These are phyloP conservation scores for Centruroides vittatus DNA, from an alignment of 1,140 invertebrate species.

Conservation along the genomic window DNA sequence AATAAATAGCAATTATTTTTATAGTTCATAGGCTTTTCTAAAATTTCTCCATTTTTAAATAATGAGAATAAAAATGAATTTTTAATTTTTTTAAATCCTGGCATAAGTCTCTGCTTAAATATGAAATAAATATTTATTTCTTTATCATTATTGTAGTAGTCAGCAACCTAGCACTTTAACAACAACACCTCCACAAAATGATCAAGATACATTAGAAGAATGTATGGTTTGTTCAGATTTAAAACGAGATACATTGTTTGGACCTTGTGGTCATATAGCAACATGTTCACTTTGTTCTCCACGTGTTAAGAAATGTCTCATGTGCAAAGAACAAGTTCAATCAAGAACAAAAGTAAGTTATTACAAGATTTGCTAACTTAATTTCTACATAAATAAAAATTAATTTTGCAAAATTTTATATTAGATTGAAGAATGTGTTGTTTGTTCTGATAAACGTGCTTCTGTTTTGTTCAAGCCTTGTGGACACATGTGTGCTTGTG, in stretches of 20 bases:
- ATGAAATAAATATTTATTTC: no score
- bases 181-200: slow-evolving; percentile 14
- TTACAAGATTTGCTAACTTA: background rate
- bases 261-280: slow-evolving; percentile 51
- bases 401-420: slow-evolving; percentile 17
- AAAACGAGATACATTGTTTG: slow-evolving; percentile 58
- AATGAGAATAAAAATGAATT: no score
- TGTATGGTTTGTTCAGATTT: slow-evolving; percentile 91
- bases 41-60: no score
- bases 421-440: slow-evolving; percentile 88
- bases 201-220: slow-evolving; percentile 54
- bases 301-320: slow-evolving; percentile 86
- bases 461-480: slow-evolving; percentile 84
- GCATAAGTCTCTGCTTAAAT: no score
- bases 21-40: no score
- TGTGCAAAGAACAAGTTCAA: slow-evolving; percentile 71
- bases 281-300: slow-evolving; percentile 83
- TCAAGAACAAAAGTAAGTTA: slow-evolving; percentile 50
- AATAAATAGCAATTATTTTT: no score
- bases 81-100: no score
- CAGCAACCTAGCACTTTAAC: no score
- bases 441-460: slow-evolving; percentile 86
- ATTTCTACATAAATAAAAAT: background rate
- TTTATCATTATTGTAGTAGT: no score
- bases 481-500: slow-evolving; percentile 88